These are phyloP conservation scores for Bos indicus DNA, from an alignment of 2,113 vertebrate species.

Conservation along the genomic window DNA sequence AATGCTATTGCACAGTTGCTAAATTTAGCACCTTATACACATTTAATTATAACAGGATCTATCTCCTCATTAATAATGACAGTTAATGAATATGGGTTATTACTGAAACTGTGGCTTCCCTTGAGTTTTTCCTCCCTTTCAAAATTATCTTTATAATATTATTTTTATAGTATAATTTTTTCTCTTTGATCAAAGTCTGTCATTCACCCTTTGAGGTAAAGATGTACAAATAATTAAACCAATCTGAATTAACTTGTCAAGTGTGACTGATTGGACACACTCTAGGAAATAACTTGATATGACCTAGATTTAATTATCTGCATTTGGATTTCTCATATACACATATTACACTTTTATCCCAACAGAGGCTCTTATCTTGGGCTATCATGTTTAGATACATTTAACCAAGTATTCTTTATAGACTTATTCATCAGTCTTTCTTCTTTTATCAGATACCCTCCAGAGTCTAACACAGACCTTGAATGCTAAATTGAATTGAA, in stretches of 20 bases:
- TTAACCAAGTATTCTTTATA: neutral
- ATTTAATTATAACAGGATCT: neutral
- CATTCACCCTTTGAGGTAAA: neutral
- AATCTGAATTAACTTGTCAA: conserved; percentile 19
- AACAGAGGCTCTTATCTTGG: neutral
- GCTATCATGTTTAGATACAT: neutral
- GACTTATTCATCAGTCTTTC: neutral
- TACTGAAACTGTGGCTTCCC: conserved; percentile 1
- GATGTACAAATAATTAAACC: neutral
- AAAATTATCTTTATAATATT: conserved; percentile 15
- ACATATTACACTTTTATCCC: neutral
- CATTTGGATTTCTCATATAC: neutral
- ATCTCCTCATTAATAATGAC: conserved; percentile 4
- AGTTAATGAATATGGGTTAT: conserved; percentile 7
- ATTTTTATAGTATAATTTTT: conserved; percentile 13
- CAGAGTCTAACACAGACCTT: neutral
- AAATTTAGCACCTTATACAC: neutral
- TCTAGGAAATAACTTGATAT: neutral
- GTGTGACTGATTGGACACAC: neutral
- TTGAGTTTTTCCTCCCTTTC: neutral
- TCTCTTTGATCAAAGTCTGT: conserved; percentile 11
- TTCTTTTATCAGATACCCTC: neutral
- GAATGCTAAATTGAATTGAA: neutral
- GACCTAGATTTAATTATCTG: neutral
- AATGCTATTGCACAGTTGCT: neutral